Percentiles rank a stretch among this genome's conserved stretches.
Conservation (phyloP, 2,113 vertebrate species). For the Brachyhypopomus occidentalis region DNA sequence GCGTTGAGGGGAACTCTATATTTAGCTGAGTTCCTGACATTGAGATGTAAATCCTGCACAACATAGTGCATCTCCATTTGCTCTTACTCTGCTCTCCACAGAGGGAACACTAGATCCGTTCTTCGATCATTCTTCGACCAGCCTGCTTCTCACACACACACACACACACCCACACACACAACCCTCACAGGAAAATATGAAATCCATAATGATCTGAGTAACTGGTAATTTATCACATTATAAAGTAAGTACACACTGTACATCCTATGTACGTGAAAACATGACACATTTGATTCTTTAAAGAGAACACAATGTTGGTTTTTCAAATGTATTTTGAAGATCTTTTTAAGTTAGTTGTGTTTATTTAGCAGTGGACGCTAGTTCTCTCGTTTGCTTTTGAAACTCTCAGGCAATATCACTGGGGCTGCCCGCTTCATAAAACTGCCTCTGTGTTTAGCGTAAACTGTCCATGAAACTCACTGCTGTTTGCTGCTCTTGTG, state of each 20-base stretch:
- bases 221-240: neutral
- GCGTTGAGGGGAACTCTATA: slow-evolving; percentile 35
- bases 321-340: neutral
- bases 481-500: slow-evolving; percentile 23
- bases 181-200: neutral
- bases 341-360: neutral
- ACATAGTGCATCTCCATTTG: neutral
- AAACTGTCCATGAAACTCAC: slow-evolving; percentile 30
- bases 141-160: slow-evolving; percentile 16
- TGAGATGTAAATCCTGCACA: slow-evolving; percentile 32
- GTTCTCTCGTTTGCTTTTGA: slow-evolving; percentile 13
- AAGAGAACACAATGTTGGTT: neutral
- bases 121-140: slow-evolving; percentile 6
- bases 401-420: slow-evolving; percentile 22
- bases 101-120: slow-evolving; percentile 39
- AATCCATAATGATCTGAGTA: slow-evolving; percentile 7
- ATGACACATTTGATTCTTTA: slow-evolving; percentile 7
- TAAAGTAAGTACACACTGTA: slow-evolving; percentile 1
- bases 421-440: slow-evolving; percentile 9
- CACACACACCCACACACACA: slow-evolving; percentile 2
- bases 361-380: neutral
- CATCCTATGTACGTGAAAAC: neutral
- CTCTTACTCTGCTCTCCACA: neutral
- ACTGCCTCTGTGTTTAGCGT: slow-evolving; percentile 8
- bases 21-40: slow-evolving; percentile 30